These are phyloP conservation scores for Gastrophryne carolinensis DNA, from an alignment of 2,797 vertebrate species.

Conservation along the genomic window DNA sequence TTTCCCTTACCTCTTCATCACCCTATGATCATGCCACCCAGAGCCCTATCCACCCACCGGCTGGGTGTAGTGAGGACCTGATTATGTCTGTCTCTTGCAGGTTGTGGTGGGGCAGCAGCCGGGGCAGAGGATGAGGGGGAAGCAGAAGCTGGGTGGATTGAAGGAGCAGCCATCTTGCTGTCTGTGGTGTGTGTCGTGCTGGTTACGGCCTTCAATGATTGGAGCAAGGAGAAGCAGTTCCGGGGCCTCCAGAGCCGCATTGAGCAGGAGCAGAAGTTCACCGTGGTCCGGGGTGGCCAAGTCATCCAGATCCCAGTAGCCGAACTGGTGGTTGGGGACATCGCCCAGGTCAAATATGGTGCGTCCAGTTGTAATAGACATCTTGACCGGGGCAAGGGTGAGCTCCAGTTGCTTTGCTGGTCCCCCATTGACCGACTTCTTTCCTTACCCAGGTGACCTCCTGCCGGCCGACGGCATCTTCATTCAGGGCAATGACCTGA, in stretches of 20 bases:
- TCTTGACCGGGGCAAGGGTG: not conserved
- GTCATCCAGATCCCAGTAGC: constrained; percentile 93
- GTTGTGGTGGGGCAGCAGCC: constrained; percentile 76
- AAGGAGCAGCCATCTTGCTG: constrained; percentile 93
- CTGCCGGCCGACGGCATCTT: constrained; percentile 91
- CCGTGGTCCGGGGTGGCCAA: constrained; percentile 85
- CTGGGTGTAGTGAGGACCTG: not conserved
- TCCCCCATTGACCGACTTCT: not conserved
- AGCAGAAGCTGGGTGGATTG: constrained; percentile 94
- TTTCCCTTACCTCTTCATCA: too few relatives aligned
- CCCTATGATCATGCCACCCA: too few relatives aligned
- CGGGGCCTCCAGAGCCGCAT: constrained; percentile 95
- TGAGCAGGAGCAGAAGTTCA: constrained; percentile 97
- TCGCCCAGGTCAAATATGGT: constrained; percentile 97
- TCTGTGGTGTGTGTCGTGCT: constrained; percentile 95
- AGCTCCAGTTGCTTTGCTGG: not conserved
- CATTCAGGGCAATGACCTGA: constrained; percentile 96
- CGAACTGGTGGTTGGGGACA: constrained; percentile 91
- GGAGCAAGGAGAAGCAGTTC: constrained; percentile 98
- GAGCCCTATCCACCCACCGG: too few relatives aligned
- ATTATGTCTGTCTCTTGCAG: constrained; percentile 60
- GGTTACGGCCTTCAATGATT: constrained; percentile 97
- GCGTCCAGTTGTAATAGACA: too few relatives aligned
- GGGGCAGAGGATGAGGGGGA: constrained; percentile 89
- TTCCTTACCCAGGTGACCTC: constrained; percentile 80